Conservation (phyloP, 2,113 vertebrate genomes). For the Poeciliopsis occidentalis region DNA sequence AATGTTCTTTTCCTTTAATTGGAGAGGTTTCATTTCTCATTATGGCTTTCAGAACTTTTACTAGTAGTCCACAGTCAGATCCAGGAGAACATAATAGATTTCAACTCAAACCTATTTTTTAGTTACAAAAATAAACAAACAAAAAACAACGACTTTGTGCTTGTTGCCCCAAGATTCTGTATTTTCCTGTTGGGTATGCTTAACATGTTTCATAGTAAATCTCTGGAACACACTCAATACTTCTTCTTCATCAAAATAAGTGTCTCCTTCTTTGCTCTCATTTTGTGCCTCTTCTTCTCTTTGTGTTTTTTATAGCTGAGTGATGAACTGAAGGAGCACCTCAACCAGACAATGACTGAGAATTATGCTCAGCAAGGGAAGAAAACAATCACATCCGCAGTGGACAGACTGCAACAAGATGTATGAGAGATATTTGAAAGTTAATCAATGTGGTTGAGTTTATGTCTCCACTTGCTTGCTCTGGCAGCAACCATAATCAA, state of each 20-base stretch:
- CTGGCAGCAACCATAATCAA: neutral
- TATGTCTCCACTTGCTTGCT: neutral
- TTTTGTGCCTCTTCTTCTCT: slow-evolving; percentile 11
- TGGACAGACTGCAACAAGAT: slow-evolving; percentile 87
- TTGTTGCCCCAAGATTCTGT: neutral
- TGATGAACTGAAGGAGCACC: slow-evolving; percentile 84
- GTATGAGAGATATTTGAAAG: slow-evolving; percentile 66
- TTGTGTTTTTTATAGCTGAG: slow-evolving; percentile 77
- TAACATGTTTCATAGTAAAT: neutral
- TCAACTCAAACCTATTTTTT: too few species aligned
- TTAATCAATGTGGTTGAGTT: slow-evolving; percentile 3
- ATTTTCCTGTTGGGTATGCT: neutral
- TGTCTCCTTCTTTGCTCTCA: neutral
- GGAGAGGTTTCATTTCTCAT: too few species aligned
- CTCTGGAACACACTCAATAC: neutral
- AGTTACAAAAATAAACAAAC: too few species aligned
- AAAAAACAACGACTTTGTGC: too few species aligned
- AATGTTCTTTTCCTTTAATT: too few species aligned
- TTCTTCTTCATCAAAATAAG: neutral
- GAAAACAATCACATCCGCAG: slow-evolving; percentile 78
- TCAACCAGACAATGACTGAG: slow-evolving; percentile 82
- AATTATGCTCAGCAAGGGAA: slow-evolving; percentile 82
- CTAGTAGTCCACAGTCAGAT: too few species aligned
- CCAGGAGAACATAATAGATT: neutral
- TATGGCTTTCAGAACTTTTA: too few species aligned